These are phyloP conservation scores for Sternotherus odoratus DNA, from an alignment of 2,797 vertebrate genomes.

Conservation along the genomic window DNA sequence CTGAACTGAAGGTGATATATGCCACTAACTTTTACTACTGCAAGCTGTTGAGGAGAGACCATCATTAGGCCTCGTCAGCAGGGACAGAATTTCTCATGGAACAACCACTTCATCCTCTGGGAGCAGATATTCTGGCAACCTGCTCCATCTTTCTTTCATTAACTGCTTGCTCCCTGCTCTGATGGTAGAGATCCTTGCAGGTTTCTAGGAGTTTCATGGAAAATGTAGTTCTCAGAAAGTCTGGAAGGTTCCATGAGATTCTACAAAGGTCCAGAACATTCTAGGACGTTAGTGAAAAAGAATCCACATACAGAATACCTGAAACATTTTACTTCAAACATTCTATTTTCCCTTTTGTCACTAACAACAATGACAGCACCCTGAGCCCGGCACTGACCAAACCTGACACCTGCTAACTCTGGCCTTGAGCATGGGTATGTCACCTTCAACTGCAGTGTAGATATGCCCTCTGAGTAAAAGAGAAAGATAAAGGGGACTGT, in stretches of 20 bases:
- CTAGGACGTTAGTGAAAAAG: too few relatives aligned
- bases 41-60: neutral
- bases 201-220: too few relatives aligned
- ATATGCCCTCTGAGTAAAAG: accelerated
- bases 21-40: neutral
- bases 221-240: too few relatives aligned
- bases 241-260: too few relatives aligned
- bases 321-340: too few relatives aligned
- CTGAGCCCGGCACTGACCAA: too few relatives aligned
- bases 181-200: neutral
- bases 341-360: too few relatives aligned
- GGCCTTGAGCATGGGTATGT: neutral
- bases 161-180: neutral
- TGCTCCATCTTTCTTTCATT: neutral
- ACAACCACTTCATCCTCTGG: neutral
- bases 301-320: too few relatives aligned
- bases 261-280: too few relatives aligned
- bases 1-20: neutral
- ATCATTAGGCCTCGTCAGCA: neutral
- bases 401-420: too few relatives aligned
- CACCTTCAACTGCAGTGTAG: neutral
- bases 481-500: neutral
- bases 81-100: neutral
- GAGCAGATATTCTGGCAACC: neutral
- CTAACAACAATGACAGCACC: too few relatives aligned